phyloP scores from a whole-genome alignment of 2,113 vertebrate genomes.

The Pseudonaja textilis region DNA sequence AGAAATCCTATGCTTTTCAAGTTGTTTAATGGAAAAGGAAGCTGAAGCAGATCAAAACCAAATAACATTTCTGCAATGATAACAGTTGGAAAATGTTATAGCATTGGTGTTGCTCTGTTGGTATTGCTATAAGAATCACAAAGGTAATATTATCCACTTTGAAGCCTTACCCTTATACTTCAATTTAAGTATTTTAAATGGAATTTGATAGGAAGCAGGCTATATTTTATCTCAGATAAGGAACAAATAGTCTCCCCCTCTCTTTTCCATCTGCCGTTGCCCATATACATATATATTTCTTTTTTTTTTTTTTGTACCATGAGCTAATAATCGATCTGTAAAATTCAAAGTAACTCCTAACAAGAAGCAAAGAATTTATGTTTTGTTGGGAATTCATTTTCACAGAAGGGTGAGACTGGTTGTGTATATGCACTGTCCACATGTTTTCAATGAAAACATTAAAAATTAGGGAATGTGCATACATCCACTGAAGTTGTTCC shows the following conservation, averaged over 20 bases:
- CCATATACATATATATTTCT: slow-evolving; percentile 4
- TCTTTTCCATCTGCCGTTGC: slow-evolving; percentile 20
- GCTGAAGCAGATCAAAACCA: slow-evolving; percentile 4
- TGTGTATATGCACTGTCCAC: not conserved
- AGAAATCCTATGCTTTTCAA: not conserved
- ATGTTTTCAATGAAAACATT: not conserved
- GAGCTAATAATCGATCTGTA: slow-evolving; percentile 17
- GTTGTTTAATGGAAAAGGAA: not conserved
- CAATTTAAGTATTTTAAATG: slow-evolving; percentile 13
- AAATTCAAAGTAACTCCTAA: slow-evolving; percentile 16
- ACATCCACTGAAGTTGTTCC: not conserved
- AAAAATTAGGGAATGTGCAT: not conserved
- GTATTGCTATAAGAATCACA: not conserved
- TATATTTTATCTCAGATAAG: slow-evolving; percentile 32
- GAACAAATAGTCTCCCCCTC: not conserved
- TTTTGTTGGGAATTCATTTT: not conserved
- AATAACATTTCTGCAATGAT: not conserved
- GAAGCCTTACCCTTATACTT: slow-evolving; percentile 2
- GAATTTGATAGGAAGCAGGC: slow-evolving; percentile 5
- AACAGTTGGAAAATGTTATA: not conserved
- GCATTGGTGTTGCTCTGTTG: not conserved
- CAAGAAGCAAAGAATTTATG: not conserved
- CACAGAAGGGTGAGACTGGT: not conserved
- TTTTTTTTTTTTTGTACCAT: not conserved
- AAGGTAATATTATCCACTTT: not conserved